Evolutionary conservation across 2,113 vertebrate genomes (phyloP).

Genomic region (Pitta sordida): DNA sequence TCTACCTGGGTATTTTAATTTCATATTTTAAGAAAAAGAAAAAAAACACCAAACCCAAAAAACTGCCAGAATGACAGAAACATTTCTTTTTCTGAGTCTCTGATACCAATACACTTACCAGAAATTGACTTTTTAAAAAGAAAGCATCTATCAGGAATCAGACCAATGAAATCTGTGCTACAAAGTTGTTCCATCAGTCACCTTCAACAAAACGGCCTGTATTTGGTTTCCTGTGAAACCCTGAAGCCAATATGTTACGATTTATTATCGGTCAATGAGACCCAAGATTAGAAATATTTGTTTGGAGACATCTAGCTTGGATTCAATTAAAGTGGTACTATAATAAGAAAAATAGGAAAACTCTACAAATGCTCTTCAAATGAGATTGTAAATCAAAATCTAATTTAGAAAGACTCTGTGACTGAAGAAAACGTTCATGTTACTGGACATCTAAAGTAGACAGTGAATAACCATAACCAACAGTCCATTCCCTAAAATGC

Average conservation of each 20-base stretch:
- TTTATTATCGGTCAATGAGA: neutral
- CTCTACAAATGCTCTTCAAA: neutral
- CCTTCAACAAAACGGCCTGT: accelerated
- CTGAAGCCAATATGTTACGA: neutral
- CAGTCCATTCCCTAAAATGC: neutral
- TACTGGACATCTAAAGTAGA: neutral
- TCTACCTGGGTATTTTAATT: neutral
- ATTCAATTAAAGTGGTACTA: neutral
- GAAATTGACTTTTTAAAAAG: neutral
- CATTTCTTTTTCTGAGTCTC: neutral
- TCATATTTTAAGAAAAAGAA: neutral
- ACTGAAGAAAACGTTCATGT: neutral
- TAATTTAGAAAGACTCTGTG: neutral
- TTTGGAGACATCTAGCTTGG: neutral
- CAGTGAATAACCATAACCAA: neutral
- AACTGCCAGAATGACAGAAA: neutral
- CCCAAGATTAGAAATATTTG: neutral
- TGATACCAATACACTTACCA: neutral
- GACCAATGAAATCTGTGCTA: neutral
- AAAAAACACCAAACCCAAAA: no score
- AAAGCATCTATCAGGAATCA: neutral
- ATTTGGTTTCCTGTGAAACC: neutral
- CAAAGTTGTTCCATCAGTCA: neutral
- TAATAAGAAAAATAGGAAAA: neutral
- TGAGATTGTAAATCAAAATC: neutral